Base-by-base conservation (phyloP, 2,113 vertebrate genomes). In the Synchiropus splendidus region DNA sequence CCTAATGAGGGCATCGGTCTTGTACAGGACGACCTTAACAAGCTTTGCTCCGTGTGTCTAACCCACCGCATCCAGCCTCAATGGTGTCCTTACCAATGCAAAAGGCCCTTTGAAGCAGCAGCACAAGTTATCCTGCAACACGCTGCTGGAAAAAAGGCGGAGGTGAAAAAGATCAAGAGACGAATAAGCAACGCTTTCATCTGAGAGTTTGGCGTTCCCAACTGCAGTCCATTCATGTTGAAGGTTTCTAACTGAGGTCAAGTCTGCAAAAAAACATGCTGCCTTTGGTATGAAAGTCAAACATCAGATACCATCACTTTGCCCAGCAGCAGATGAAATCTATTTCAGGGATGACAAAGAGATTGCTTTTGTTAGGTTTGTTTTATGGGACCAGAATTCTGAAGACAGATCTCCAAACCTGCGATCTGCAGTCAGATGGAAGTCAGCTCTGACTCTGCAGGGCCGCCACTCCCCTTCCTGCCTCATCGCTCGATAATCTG, bases 1-100 rank as follows among this genome's bases (percentile, higher is more conserved):
- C 69, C 64, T 77, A 77, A 81, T 73, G 66, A 81, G 63, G 63
- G 72, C 67, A 66, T 45, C 18, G 52, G 54, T 65, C 65, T 42
- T 9, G 60, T 49, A 61, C 58, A 48, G 60, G 62, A 67, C 68
- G 64, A 64, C 53, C 39, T 51, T 74, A 74, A 80, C 70, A 74
- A 72, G 52, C 67, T 72, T 52, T 30, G 44, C 53, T 52, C 35
- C 13, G 45, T 52, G 58, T 55, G 53, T 62, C 45, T 3, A 11
- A 43, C 16, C 2, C 9, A n/a, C 37, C 50, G 36, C 50, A 48
- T 45, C 39, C 39, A 30, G 39, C 38, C 15, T 42, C 45, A 17
- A 42, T 2, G 8, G 40, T 54, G 50, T 41, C 48, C 61, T 51
- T 72, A 64, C 73, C 62, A 69, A 66, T 37, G 49, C 18, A 58